These are phyloP conservation scores for Epinotia bilunana DNA, from an alignment of 2,888 invertebrate genomes.

Conservation along the genomic window DNA sequence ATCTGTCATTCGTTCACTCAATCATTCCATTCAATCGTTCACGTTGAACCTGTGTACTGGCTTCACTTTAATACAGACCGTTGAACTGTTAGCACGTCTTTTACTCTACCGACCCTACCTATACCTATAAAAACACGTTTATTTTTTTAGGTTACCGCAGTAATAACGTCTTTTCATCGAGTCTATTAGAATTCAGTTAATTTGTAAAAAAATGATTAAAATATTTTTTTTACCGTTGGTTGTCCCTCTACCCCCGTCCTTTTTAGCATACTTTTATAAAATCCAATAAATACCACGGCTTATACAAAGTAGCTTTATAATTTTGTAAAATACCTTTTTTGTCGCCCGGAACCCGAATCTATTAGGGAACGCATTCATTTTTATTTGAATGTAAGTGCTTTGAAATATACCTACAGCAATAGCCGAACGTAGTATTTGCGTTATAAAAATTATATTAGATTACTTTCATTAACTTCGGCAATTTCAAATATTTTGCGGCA, in stretches of 20 bases:
- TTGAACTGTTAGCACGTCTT: too few species aligned
- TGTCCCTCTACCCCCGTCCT: neutral
- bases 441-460: slow-evolving; percentile 34
- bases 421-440: slow-evolving; percentile 19
- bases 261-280: slow-evolving; percentile 6
- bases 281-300: slow-evolving; percentile 19
- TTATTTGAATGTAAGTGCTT: slow-evolving; percentile 6
- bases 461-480: slow-evolving; percentile 30
- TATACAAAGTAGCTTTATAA: slow-evolving; percentile 18
- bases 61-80: too few species aligned
- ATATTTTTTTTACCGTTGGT: neutral
- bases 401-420: slow-evolving; percentile 6
- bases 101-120: too few species aligned
- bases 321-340: slow-evolving; percentile 11
- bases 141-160: too few species aligned
- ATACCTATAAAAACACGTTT: too few species aligned
- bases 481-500: slow-evolving; percentile 20
- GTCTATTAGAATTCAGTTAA: neutral
- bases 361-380: neutral
- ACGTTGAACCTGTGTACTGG: too few species aligned
- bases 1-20: too few species aligned
- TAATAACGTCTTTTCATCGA: neutral
- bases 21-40: too few species aligned
- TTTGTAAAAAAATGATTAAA: neutral
- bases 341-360: slow-evolving; percentile 13